Base-by-base conservation (phyloP, 2,113 vertebrate species). In the Electrona antarctica region DNA sequence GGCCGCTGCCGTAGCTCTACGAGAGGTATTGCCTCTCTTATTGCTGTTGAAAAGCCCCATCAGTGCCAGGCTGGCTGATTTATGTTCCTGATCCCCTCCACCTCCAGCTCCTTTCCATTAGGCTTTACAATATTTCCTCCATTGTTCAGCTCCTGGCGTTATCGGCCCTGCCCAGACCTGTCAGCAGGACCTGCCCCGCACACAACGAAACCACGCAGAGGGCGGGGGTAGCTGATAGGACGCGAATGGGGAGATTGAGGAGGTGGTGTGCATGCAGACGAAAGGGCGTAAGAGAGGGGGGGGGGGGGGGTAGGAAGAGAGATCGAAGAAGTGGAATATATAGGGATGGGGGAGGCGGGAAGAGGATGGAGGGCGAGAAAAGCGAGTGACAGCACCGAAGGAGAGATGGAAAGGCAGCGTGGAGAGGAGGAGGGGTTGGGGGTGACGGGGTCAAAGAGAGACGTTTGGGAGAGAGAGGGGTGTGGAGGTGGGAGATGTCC, bases 1-100 rank as follows among this genome's bases (percentile, higher is more conserved):
- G 21, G 21, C 21, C 21, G 2, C 7, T 6, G 67, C 80, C 55
- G 58, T n/a, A 65, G 29, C 52, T 57, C 65, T 81, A 65, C 64
- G 81, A 91, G 90, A 92, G 81, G 88, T 85, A 92, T 91, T 87
- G 79, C 87, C 73, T 88, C 78, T 67, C 78, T 90, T 85, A 92
- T 92, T 90, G 87, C 88, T 86, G 82, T 79, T 90, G 91, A 91
- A 91, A 91, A 89, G 87, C 81, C 84, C 89, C 89, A 91, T 91
- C 90, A 91, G 88, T 90, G 91, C 89, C 88, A 85, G 75, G 76
- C 65, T 13, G 54, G 1, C 86, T 93, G 90, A 92, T 92, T 90
- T 92, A 92, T 91, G 87, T 90, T 74, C 70, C 84, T 89, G 87
- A 91, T 88, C 85, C 87, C 29, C 76, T 81, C 78, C 87, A 90